Conservation (phyloP, 2,113 vertebrate species). For the Desmodus rotundus region DNA sequence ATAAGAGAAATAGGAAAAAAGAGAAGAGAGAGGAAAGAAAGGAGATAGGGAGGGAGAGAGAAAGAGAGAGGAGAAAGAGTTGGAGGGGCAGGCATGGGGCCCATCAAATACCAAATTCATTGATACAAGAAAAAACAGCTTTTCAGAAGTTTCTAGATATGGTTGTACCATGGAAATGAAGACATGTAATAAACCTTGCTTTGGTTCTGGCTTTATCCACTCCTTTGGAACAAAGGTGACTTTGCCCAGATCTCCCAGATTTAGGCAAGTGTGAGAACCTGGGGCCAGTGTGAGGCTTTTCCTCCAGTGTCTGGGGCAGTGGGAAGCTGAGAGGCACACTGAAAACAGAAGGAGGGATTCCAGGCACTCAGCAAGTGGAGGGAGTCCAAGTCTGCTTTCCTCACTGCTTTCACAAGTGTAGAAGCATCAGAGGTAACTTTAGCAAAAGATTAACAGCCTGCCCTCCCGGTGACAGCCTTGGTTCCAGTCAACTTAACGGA, state of each 20-base stretch:
- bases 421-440: neutral
- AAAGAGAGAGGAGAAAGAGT: neutral
- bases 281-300: neutral
- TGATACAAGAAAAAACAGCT: neutral
- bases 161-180: neutral
- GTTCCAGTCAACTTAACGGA: neutral
- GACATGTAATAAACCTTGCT: neutral
- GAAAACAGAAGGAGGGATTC: neutral
- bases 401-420: neutral
- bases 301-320: neutral
- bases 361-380: neutral
- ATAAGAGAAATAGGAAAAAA: neutral
- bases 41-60: neutral
- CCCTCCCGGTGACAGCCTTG: neutral
- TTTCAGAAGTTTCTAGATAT: neutral
- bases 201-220: neutral
- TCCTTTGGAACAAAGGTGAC: neutral
- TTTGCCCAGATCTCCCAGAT: neutral
- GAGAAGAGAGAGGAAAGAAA: neutral
- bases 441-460: too few relatives aligned
- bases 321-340: neutral
- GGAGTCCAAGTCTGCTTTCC: neutral
- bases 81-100: neutral
- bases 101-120: neutral
- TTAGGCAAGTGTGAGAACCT: neutral